Base-by-base conservation (phyloP, 1,140 invertebrate species). In the Potamilus streckersoni region DNA sequence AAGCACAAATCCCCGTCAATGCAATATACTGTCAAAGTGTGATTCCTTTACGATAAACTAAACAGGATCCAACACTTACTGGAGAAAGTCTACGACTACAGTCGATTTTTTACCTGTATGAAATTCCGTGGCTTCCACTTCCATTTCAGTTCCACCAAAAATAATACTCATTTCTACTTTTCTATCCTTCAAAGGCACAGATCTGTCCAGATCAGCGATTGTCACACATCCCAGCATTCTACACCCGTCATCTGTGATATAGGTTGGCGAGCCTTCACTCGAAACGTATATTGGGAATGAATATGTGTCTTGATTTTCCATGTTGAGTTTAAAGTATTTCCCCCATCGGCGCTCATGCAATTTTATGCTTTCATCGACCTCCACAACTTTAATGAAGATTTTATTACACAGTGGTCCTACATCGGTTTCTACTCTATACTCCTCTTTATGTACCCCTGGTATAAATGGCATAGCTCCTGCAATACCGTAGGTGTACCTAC, bases 401-500 rank as follows among this genome's bases (percentile, higher is more conserved):
- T 66, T 49, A 12, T 3, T 3, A n/a, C 65, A 66, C 31, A 19
- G 65, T 38, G 55, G 17, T 66, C 19, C n/a, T 20, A 31, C 65
- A n/a, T 66, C 65, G 19, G 15, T 12, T 16, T 14, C 17, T 31
- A 11, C 17, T 66, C 31, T 38, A 16, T 14, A 49, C 17, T 16
- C 17, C 15, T 17, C 11, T 15, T 31, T 16, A 66, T 66, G 65
- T 15, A 13, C 20, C 4, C 65, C 38, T 5, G 55, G 17, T 38
- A 12, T 17, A 38, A 49, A 38, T 38, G 65, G 1, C 13, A 13
- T 49, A 5, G 27, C 14, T 49, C 17, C n/a, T 38, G 12, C n/a
- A 8, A 17, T 15, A 17, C 65, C 65, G 23, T 66, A 66, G 14
- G 65, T 66, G 31, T 66, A 66, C n/a, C 55, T 66, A 23, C 65